Evolutionary conservation across 2,888 invertebrate species (phyloP).

Genomic region (Hydrotaea diabolus): DNA sequence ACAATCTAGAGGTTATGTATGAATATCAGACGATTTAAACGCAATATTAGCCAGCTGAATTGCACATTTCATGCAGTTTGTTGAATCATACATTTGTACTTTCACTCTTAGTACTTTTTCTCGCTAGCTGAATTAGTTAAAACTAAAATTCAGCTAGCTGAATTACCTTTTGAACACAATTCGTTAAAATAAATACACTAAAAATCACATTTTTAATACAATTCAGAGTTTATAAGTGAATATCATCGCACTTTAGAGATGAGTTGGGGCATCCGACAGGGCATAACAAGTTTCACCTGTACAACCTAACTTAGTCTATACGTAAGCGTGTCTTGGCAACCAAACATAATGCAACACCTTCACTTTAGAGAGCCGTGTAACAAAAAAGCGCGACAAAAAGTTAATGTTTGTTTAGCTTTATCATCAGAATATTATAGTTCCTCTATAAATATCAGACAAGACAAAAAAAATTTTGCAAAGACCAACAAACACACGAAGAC

Average conservation of each 20-base stretch:
- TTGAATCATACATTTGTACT: not conserved
- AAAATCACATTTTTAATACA: not conserved
- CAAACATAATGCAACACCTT: conserved; percentile 47
- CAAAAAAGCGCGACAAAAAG: not conserved
- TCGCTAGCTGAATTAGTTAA: not conserved
- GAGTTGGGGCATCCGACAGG: not conserved
- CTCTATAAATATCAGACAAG: conserved; percentile 26
- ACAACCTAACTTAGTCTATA: not conserved
- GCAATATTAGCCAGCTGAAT: conserved; percentile 32
- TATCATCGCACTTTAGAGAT: not conserved
- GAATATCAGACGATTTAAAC: too few relatives aligned
- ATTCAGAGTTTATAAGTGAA: not conserved
- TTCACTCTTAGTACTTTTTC: not conserved
- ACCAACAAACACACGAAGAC: conserved; percentile 23
- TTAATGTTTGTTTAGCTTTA: conserved; percentile 44
- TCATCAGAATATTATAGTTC: conserved; percentile 43
- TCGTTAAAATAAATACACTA: too few relatives aligned
- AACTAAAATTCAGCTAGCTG: conserved; percentile 27
- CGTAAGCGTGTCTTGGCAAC: conserved; percentile 12
- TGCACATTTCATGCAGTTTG: not conserved
- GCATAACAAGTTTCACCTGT: not conserved
- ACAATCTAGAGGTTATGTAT: too few relatives aligned
- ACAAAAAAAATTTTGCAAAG: conserved; percentile 26
- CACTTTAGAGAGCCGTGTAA: conserved; percentile 1
- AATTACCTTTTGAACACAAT: not conserved